Base-by-base conservation (phyloP, 92 coral and sea anemone species). In the Palythoa caribaeorum region DNA sequence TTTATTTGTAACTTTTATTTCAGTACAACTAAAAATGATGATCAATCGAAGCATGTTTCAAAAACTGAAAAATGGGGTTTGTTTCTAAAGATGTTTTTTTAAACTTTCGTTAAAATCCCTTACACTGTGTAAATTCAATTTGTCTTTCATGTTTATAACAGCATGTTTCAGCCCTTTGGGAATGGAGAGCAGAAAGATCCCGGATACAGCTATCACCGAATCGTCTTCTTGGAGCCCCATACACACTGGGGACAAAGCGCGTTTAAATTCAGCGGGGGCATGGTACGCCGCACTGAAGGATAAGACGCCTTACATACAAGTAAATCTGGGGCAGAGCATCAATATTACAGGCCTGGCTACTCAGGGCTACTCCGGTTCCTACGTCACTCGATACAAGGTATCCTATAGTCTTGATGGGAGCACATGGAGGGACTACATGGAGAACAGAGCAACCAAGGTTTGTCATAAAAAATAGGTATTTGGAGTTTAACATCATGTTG, bases 301-400 rank as follows among this genome's bases (percentile, higher is more conserved):
- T 69, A 60, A 37, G 13, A 35, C 75, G 38, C 95, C 94, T 16
- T 93, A 91, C 94, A 89, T 94, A 20, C 93, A 89, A 70, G 95
- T 94, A 9, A 90, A 94, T 73, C 83, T 94, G 20, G 84, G 90
- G 12, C 65, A 73, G 5, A 17, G 54, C 50, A 55, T 70, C 55
- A 90, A 87, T 17, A 40, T 94, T 40, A 93, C 94, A 16, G 94
- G 81, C 38, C 57, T 94, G 77, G 91, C 90, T 38, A 94, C 94
- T 12, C 98, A 94, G 89, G 98, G 95, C 39, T 87, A 80, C 73
- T 21, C 60, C 5, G 91, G 92, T 16, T 73, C 78, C 16, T 94
- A 68, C 77, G 77, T 94, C 59, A 78, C 40, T 40, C 60, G 9
- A 19, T 92, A 83, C 83, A 88, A 74, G 28, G 17, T 94, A 71